These are phyloP conservation scores for Limnodromus scolopaceus DNA, from an alignment of 2,797 vertebrate species.

Conservation along the genomic window DNA sequence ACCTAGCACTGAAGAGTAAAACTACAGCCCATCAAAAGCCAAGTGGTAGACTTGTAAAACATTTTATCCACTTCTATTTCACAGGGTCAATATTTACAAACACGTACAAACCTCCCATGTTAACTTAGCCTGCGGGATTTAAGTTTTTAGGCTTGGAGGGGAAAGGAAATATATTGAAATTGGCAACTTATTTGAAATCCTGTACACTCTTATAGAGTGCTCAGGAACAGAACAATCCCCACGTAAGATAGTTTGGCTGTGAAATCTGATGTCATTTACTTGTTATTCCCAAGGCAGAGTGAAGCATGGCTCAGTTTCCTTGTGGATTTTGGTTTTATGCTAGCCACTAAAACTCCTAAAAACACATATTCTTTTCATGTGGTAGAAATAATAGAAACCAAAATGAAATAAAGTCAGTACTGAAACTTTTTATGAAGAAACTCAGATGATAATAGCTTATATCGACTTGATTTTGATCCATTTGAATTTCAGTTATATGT, in stretches of 20 bases:
- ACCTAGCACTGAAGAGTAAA: not conserved
- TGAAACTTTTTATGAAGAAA: not conserved
- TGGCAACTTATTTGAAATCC: not conserved
- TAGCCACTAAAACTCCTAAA: not conserved
- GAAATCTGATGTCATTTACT: not conserved
- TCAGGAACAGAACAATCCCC: not conserved
- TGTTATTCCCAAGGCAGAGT: not conserved
- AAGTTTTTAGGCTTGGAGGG: not conserved
- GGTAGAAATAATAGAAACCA: not conserved
- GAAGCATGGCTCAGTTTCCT: not conserved
- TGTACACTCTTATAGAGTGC: not conserved
- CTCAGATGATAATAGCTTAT: not conserved
- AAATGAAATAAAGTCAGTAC: not conserved
- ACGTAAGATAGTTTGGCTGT: accelerated
- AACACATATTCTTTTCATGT: not conserved
- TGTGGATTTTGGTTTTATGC: not conserved
- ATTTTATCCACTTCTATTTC: not conserved
- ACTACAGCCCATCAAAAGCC: not conserved
- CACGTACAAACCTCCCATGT: not conserved
- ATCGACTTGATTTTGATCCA: not conserved
- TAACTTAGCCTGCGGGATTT: not conserved
- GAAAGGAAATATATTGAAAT: not conserved
- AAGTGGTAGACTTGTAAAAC: not conserved
- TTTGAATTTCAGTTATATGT: not conserved
- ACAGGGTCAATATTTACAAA: not conserved